Evolutionary conservation across 2,888 invertebrate species (phyloP), one percentile per base, ranked within the genome.

Genomic region (Tipula helvola): DNA sequence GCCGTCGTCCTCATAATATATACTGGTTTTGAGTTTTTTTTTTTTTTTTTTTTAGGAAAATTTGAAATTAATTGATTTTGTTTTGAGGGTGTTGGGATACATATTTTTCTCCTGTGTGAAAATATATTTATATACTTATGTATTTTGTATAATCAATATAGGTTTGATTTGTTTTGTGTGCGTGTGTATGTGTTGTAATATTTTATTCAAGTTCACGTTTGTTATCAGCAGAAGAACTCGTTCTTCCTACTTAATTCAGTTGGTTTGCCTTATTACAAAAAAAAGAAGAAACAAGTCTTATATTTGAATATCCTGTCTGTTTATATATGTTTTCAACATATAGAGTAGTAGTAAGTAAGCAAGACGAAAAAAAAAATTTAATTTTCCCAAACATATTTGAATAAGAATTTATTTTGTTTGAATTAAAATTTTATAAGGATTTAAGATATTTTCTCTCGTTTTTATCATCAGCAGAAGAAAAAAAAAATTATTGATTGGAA

Each of bases 41-140:
- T 71, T 57, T 47, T 10, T 18, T 57, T 57, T 71, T 71, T 71
- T 71, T 28, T 28, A 3, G 10, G 28, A 71, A 71, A 71, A 71
- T 71, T 71, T 71, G 71, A 71, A 71, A 71, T 71, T 71, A 71
- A 71, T 71, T 71, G 71, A 71, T 71, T 71, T 71, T 71, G 71
- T 71, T 71, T 71, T 71, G 10, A 28, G 71, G 71, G 71, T 71
- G 71, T 28, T 71, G 28, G 8, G 10, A 18, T 3, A 44, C 8
- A 71, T 10, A 10, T 16, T 71, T 28, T 71, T 3, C 18, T 71
- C 71, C 71, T 71, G 18, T 71, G 4, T 71, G 18, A 71, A 71
- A 10, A 71, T 71, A 28, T 28, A 71, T n/a, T n/a, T 5, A n/a
- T 52, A n/a, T n/a, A 52, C 8, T n/a, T 52, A 44, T 44, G 3